Base-by-base conservation (phyloP, 2,888 invertebrate genomes). In the Drosophila atripex region DNA sequence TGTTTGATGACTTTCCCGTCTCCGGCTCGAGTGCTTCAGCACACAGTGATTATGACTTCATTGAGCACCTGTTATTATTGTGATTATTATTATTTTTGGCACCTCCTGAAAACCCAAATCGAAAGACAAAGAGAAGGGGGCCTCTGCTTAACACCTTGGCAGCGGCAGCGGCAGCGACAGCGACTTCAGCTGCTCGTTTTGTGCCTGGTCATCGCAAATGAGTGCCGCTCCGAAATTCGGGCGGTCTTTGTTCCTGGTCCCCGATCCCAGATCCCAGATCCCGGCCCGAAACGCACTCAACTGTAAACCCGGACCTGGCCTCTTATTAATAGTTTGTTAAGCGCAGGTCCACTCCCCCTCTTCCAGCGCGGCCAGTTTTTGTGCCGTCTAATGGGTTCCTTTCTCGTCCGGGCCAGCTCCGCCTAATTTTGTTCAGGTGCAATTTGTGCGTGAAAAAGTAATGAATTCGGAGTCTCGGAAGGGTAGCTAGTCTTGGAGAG, bases 381-480 rank as follows among this genome's bases (percentile, higher is more conserved):
- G 80, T 80, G 78, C 78, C 84, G 75, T 83, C 83, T 84, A 84
- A 84, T 84, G 77, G 64, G 64, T 38, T 63, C 58, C 41, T 35
- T 59, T 64, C 18, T 30, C 32, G 74, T 65, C 64, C 56, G 71
- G 35, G 45, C 11, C 49, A 30, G 74, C 49, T 64, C 61, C 61
- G 54, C 88, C 88, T 88, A 89, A 89, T 89, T 89, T 88, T 82
- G 82, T 87, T 90, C 90, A 90, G 90, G 90, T 90, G 90, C 90
- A 90, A 90, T 90, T 90, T 90, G 90, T 87, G 88, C 85, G 87
- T 89, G 86, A 88, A 89, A 77, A 52, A 45, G 46, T 23, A 49
- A 18, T 58, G 41, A 54, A 70, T 43, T 51, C 38, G 54, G 55
- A 68, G 47, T 65, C 18, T 14, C 55, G 52, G 56, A 8, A 18